These are phyloP conservation scores for Pseudopleuronectes americanus DNA, from an alignment of 2,797 vertebrate species.

Conservation along the genomic window DNA sequence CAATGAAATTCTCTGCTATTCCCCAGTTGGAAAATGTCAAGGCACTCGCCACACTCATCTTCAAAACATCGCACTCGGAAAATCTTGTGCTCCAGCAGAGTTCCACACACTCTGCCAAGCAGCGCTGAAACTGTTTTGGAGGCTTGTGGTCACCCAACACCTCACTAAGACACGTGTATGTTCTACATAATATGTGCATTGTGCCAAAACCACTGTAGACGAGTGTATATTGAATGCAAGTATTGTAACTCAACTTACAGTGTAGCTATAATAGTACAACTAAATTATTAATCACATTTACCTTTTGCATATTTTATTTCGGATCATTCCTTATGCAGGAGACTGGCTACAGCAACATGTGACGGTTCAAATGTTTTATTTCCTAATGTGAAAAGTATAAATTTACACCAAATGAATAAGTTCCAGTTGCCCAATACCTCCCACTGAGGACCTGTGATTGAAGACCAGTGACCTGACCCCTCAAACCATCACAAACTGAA, in stretches of 20 bases:
- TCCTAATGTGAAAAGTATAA: not conserved
- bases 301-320: too few relatives aligned
- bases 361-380: too few relatives aligned
- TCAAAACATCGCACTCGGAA: not conserved
- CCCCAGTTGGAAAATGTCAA: too few relatives aligned
- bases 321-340: not conserved
- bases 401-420: not conserved
- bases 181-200: too few relatives aligned
- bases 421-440: not conserved
- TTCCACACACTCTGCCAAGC: not conserved
- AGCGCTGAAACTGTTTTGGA: not conserved
- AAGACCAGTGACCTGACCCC: slow-evolving; percentile 25
- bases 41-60: too few relatives aligned
- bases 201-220: not conserved
- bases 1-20: too few relatives aligned
- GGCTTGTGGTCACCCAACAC: not conserved
- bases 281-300: not conserved
- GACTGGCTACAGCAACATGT: too few relatives aligned
- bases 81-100: not conserved
- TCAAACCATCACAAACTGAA: not conserved
- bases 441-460: slow-evolving; percentile 14
- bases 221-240: not conserved
- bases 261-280: not conserved
- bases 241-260: not conserved
- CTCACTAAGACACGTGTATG: too few relatives aligned